phyloP scores from a whole-genome alignment of 2,888 invertebrate genomes.

The Matsumyia berberina region DNA sequence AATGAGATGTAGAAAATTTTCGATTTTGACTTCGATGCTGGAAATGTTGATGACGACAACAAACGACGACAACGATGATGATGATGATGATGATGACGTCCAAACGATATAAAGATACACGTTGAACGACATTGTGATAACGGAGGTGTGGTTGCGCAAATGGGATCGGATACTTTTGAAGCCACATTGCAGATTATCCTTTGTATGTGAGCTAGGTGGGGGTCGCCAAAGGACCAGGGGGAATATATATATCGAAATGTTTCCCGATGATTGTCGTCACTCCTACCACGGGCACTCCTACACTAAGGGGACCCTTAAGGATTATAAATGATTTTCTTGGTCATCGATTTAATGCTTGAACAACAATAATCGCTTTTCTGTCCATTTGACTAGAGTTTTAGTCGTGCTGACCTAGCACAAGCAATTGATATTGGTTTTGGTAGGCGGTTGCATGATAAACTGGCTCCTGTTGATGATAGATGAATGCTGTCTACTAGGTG shows the following conservation, averaged over 20 bases:
- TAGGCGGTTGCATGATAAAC: constrained; percentile 17
- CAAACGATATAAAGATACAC: constrained; percentile 32
- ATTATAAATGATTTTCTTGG: constrained; percentile 73
- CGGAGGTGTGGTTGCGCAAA: constrained; percentile 54
- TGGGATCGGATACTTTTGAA: constrained; percentile 52
- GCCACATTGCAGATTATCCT: constrained; percentile 62
- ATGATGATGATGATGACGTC: constrained; percentile 72
- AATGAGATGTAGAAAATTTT: constrained; percentile 72
- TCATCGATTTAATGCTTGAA: constrained; percentile 71
- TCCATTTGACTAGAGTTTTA: constrained; percentile 59
- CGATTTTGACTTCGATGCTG: constrained; percentile 63
- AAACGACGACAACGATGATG: constrained; percentile 31
- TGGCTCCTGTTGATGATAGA: constrained; percentile 23
- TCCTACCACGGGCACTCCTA: constrained; percentile 23
- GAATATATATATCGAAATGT: constrained; percentile 59
- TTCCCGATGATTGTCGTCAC: constrained; percentile 63
- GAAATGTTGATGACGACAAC: constrained; percentile 47
- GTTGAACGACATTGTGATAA: constrained; percentile 62
- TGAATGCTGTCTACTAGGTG: neutral
- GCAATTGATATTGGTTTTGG: constrained; percentile 41
- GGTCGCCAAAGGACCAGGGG: neutral
- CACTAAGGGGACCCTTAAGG: constrained; percentile 51
- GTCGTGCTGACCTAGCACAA: constrained; percentile 47
- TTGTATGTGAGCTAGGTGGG: constrained; percentile 11
- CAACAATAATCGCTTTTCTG: constrained; percentile 71